Evolutionary conservation across 2,888 invertebrate genomes (phyloP).

Genomic region (Drosophila nr. medialis): DNA sequence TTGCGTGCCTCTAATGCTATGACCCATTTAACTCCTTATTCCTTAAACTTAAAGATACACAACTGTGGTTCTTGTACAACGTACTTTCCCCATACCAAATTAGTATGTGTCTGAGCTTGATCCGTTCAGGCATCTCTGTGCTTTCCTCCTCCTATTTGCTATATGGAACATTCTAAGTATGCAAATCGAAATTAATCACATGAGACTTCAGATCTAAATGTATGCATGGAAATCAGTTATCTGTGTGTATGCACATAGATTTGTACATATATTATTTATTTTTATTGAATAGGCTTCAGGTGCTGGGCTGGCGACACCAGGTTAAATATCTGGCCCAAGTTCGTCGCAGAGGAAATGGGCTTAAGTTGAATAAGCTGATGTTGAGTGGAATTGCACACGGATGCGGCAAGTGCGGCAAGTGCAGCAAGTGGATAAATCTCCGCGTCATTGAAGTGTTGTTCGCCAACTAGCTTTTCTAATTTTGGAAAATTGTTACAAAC

Average conservation of each 20-base stretch:
- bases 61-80: not conserved
- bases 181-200: not conserved
- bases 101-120: not conserved
- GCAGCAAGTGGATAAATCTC: conserved; percentile 27
- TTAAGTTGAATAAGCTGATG: not conserved
- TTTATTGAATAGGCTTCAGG: not conserved
- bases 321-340: conserved; percentile 25
- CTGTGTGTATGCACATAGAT: not conserved
- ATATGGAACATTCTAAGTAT: not conserved
- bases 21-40: not conserved
- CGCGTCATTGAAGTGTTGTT: not conserved
- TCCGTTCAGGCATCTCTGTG: not conserved
- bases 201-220: not conserved
- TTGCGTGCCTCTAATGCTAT: not conserved
- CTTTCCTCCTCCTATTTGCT: not conserved
- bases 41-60: not conserved
- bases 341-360: conserved; percentile 21
- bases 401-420: conserved; percentile 6
- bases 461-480: not conserved
- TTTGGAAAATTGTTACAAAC: not conserved
- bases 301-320: conserved; percentile 9
- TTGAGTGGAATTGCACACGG: conserved; percentile 19
- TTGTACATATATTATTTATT: too few relatives aligned
- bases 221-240: not conserved
- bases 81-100: not conserved